These are phyloP conservation scores for Drosophila bunnanda DNA, from an alignment of 2,888 invertebrate genomes.

Conservation along the genomic window DNA sequence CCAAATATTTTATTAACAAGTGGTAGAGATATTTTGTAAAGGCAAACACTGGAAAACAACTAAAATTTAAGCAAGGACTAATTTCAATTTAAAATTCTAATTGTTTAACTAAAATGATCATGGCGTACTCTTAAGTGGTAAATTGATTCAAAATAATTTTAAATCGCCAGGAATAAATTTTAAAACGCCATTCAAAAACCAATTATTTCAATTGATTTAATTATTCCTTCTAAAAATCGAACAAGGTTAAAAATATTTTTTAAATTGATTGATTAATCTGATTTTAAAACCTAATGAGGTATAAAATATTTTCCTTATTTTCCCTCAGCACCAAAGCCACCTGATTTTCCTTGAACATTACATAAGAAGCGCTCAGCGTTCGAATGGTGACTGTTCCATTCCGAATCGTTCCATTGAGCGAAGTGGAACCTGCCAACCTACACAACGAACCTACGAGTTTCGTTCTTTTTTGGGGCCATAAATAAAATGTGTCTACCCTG, in stretches of 20 bases:
- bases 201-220: neutral
- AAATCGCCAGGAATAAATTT: neutral
- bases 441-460: constrained; percentile 35
- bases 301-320: neutral
- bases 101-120: neutral
- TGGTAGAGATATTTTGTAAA: neutral
- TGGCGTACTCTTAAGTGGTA: too few species aligned
- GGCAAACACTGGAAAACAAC: neutral
- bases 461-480: constrained; percentile 42
- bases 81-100: neutral
- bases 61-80: too few species aligned
- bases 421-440: constrained; percentile 35
- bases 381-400: constrained; percentile 73
- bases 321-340: neutral
- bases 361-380: constrained; percentile 57
- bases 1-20: neutral
- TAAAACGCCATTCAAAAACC: too few species aligned
- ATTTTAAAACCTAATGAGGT: neutral
- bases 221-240: neutral
- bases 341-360: constrained; percentile 39
- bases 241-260: neutral
- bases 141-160: neutral
- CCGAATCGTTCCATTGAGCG: constrained; percentile 55
- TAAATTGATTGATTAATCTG: too few species aligned
- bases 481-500: constrained; percentile 68